Percentiles rank a stretch among this genome's conserved stretches.
Evolutionary conservation across 2,888 invertebrate species (phyloP).

Genomic region (Cepaea hortensis): DNA sequence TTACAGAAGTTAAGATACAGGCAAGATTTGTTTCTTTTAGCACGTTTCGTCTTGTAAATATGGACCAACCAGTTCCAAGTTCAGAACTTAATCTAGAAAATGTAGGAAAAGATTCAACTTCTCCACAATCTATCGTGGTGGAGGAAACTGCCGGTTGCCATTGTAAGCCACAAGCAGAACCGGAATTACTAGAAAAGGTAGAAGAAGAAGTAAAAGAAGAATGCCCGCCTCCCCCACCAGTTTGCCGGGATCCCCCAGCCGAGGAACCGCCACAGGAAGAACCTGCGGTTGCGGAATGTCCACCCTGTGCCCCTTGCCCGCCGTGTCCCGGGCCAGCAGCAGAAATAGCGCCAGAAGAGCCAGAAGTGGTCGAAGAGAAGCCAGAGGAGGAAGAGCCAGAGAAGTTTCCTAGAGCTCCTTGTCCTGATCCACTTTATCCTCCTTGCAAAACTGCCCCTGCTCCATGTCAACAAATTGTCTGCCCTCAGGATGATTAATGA

Average conservation of each 20-base stretch:
- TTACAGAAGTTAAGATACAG: neutral
- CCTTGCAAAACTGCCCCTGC: neutral
- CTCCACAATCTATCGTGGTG: neutral
- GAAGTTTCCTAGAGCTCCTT: neutral
- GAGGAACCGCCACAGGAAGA: neutral
- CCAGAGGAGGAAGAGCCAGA: neutral
- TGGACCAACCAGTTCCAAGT: conserved; percentile 14
- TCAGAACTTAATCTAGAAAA: neutral
- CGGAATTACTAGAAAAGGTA: neutral
- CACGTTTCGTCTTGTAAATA: neutral
- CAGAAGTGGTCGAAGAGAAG: too few species aligned
- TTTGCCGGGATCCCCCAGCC: conserved; percentile 5
- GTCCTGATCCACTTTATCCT: conserved; percentile 34
- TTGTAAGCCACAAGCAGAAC: neutral
- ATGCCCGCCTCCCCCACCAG: neutral
- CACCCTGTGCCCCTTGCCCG: neutral
- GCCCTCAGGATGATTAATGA: conserved; percentile 29
- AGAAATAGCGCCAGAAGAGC: too few species aligned
- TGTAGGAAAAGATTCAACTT: neutral
- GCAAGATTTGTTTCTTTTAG: neutral
- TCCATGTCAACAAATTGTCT: conserved; percentile 25
- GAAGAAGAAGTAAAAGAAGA: neutral
- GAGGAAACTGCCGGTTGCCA: neutral
- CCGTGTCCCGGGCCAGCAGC: too few species aligned
- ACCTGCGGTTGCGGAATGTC: neutral